phyloP scores from a whole-genome alignment of 2,113 vertebrate genomes.

The Sisor rabdophorus region DNA sequence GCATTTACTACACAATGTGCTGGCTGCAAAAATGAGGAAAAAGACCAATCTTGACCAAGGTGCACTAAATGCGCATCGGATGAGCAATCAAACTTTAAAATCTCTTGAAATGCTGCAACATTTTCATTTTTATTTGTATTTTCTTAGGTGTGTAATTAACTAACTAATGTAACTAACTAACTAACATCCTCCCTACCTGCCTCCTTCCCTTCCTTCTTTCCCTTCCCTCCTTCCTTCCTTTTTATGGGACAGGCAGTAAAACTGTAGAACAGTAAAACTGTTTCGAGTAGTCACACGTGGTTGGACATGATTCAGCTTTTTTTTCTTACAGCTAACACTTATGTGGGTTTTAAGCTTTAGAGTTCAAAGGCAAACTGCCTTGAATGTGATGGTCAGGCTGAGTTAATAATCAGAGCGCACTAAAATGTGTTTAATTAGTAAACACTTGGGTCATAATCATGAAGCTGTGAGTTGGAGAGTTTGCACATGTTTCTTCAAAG shows the following conservation, averaged over 20 bases:
- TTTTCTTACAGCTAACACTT: background rate
- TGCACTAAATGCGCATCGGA: no score
- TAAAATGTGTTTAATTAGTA: conserved; percentile 5
- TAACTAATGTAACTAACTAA: no score
- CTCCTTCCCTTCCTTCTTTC: no score
- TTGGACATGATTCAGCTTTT: background rate
- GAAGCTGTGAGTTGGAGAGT: background rate
- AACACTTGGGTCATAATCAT: background rate
- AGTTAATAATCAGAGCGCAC: background rate
- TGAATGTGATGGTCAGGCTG: background rate
- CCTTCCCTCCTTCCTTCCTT: no score
- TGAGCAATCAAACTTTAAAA: no score
- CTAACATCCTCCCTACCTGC: no score
- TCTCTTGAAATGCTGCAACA: no score
- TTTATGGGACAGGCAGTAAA: background rate
- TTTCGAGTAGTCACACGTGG: background rate
- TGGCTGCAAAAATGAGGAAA: no score
- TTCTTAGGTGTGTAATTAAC: no score
- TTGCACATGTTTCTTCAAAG: background rate
- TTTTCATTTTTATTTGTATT: no score
- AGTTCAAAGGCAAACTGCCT: conserved; percentile 15
- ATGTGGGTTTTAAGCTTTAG: background rate
- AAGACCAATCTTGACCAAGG: no score
- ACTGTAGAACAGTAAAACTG: background rate
- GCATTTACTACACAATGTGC: no score